phyloP scores from a whole-genome alignment of 2,797 vertebrate genomes.

The Discoglossus pictus region DNA sequence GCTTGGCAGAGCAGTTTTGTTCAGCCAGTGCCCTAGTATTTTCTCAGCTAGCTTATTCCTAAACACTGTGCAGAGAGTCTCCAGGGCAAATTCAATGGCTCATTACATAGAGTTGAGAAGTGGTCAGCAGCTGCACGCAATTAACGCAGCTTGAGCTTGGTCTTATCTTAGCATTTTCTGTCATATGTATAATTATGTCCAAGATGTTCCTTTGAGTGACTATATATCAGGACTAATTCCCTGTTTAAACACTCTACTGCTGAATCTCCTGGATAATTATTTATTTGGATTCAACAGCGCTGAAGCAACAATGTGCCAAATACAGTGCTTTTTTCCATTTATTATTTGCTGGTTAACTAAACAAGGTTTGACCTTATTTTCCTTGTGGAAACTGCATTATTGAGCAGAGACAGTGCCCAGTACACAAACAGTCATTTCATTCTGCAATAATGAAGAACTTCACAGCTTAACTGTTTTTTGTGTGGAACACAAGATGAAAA shows the following conservation, averaged over 20 bases:
- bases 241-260: constrained; percentile 30
- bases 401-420: too few species aligned
- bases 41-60: constrained; percentile 47
- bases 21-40: constrained; percentile 35
- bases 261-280: constrained; percentile 36
- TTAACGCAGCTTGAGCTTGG: constrained; percentile 42
- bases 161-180: constrained; percentile 34
- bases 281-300: constrained; percentile 16
- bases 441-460: too few species aligned
- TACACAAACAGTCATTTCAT: too few species aligned
- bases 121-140: constrained; percentile 47
- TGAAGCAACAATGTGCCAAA: too few species aligned
- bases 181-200: constrained; percentile 38
- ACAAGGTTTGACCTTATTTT: too few species aligned
- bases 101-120: constrained; percentile 40
- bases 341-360: too few species aligned
- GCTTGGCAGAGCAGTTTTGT: constrained; percentile 29
- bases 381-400: too few species aligned
- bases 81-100: constrained; percentile 41
- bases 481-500: too few species aligned
- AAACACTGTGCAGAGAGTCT: constrained; percentile 45
- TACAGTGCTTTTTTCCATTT: too few species aligned
- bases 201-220: constrained; percentile 42
- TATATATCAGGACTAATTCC: constrained; percentile 37
- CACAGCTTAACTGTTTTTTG: too few species aligned